Base-by-base conservation (phyloP, 2,888 invertebrate genomes). In the Hetaerina titia region DNA sequence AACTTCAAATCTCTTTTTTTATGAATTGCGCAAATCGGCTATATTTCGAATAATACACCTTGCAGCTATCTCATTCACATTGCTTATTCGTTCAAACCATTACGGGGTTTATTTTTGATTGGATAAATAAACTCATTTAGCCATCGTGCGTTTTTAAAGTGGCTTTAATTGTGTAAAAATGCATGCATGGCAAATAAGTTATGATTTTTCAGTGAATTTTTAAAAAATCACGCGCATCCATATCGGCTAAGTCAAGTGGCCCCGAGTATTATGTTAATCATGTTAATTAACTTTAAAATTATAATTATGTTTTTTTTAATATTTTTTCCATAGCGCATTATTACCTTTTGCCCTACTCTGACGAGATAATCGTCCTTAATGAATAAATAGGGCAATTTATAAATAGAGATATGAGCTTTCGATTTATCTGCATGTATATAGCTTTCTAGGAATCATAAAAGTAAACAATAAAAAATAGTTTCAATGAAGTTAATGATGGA, bases 91-190 rank as follows among this genome's bases (percentile, higher is more conserved):
- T 22, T 69, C 69, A 69, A 69, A 69, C 69, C 69, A 69, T 69
- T 69, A 69, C 22, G 69, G 22, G n/a, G n/a, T 69, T 69, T 69
- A 69, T 81, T n/a, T n/a, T n/a, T 31, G 45, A 88, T 88, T 45
- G 45, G 88, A 88, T 88, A 45, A 56, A 88, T 17, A 88, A 88
- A 45, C 45, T 45, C 57, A 58, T 56, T 57, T 31, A 56, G 11
- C n/a, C 56, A 7, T 7, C 58, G 89, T n/a, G 57, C 57, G 22
- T 89, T 89, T 89, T 89, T 19, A 89, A 89, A 11, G 11, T 7
- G 56, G 89, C 56, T 89, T 89, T 89, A 89, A 89, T 89, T 22
- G 22, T n/a, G 89, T 8, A 89, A 89, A 89, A 89, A 13, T 89
- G 89, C 56, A 19, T 13, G 1, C 2, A 22, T 13, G 11, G 57